A percentile compares a stretch with the other conserved stretches of the same genome.
phyloP scores from a whole-genome alignment of 2,888 invertebrate species.

The Bimastos eiseni region DNA sequence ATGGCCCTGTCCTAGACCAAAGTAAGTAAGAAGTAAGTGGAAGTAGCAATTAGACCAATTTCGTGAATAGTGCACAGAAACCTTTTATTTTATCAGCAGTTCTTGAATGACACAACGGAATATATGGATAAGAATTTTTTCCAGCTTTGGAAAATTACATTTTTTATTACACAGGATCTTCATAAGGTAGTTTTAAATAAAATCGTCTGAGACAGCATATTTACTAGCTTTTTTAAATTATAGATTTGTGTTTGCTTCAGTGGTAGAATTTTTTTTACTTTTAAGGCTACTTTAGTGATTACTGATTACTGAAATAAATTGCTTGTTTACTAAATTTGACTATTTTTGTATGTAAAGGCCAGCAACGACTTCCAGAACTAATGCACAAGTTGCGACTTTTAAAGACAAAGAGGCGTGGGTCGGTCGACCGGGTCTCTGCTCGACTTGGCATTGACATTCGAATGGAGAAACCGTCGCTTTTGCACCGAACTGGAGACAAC shows the following conservation, averaged over 20 bases:
- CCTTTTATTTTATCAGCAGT: background rate
- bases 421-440: constrained; percentile 33
- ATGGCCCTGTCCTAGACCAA: background rate
- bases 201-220: too few species aligned
- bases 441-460: constrained; percentile 56
- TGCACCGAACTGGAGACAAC: constrained; percentile 46
- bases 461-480: constrained; percentile 54
- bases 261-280: too few species aligned
- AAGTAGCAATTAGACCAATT: background rate
- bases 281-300: background rate
- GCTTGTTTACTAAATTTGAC: background rate
- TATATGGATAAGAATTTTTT: background rate
- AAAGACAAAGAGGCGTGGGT: constrained; percentile 42
- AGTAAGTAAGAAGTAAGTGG: background rate
- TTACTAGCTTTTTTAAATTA: too few species aligned
- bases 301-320: background rate
- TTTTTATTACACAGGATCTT: too few species aligned
- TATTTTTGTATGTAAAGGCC: constrained; percentile 46
- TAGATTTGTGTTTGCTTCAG: too few species aligned
- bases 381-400: constrained; percentile 45
- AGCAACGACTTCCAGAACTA: constrained; percentile 49
- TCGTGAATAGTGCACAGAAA: background rate
- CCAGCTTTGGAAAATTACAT: too few species aligned
- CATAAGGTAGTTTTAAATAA: too few species aligned
- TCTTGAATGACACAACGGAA: background rate